These are phyloP conservation scores for Spilogale gracilis DNA, from an alignment of 2,113 vertebrate species.

Conservation along the genomic window DNA sequence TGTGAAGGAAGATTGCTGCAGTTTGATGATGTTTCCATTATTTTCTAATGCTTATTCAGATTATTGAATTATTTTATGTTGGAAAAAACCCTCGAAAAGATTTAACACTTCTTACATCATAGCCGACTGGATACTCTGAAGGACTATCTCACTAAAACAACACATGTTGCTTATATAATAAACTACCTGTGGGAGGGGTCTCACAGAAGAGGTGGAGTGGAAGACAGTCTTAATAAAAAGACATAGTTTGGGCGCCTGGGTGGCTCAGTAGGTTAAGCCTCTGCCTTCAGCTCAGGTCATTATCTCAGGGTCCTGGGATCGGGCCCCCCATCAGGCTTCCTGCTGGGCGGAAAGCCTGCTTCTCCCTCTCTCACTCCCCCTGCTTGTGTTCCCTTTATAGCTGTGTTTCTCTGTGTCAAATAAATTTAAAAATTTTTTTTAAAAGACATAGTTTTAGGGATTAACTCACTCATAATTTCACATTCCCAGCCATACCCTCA, in stretches of 20 bases:
- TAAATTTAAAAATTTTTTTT: no score
- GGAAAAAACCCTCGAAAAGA: constrained; percentile 31
- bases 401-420: no score
- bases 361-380: no score
- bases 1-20: not conserved
- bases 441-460: not conserved
- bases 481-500: not conserved
- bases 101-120: not conserved
- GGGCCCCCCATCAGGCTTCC: no score
- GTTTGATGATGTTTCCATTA: not conserved
- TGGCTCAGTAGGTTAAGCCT: no score
- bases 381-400: no score
- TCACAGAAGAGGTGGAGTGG: not conserved
- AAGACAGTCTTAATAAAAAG: constrained; percentile 16
- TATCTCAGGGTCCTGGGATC: no score
- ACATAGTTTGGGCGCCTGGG: not conserved
- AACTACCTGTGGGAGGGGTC: not conserved
- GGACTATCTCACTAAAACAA: not conserved
- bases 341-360: no score
- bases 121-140: not conserved
- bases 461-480: not conserved
- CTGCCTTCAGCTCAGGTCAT: no score
- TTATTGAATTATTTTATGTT: constrained; percentile 34
- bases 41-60: not conserved
- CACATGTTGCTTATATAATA: not conserved